Conservation (phyloP, 2,888 invertebrate genomes). For the Heliconius charithonia region DNA sequence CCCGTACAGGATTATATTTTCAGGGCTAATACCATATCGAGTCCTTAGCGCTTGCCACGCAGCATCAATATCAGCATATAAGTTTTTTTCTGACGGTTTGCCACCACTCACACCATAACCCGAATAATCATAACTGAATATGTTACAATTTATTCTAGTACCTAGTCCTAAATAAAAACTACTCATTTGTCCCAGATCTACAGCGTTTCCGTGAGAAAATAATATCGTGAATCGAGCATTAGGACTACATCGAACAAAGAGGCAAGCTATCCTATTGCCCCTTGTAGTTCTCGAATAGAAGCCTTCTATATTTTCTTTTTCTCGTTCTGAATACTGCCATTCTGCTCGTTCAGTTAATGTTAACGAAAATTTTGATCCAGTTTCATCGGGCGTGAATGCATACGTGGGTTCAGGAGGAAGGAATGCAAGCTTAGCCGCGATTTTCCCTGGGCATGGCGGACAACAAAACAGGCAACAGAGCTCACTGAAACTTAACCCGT, state of each 20-base stretch:
- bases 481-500: slow-evolving; percentile 92
- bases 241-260: slow-evolving; percentile 96
- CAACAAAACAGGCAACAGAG: slow-evolving; percentile 99
- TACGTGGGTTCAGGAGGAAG: slow-evolving; percentile 99
- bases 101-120: slow-evolving; percentile 98
- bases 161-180: slow-evolving; percentile 98
- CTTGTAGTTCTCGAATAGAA: slow-evolving; percentile 96
- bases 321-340: slow-evolving; percentile 98
- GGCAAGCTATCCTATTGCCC: slow-evolving; percentile 97
- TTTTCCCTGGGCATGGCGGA: slow-evolving; percentile 99
- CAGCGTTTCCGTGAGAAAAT: slow-evolving; percentile 99
- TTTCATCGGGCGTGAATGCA: slow-evolving; percentile 94
- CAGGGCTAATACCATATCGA: slow-evolving; percentile 93
- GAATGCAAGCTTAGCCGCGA: slow-evolving; percentile 99
- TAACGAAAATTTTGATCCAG: slow-evolving; percentile 91
- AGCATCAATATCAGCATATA: slow-evolving; percentile 99
- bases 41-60: slow-evolving; percentile 97
- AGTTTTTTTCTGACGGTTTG: slow-evolving; percentile 98
- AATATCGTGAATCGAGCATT: slow-evolving; percentile 97
- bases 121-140: slow-evolving; percentile 97
- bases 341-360: slow-evolving; percentile 95
- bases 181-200: slow-evolving; percentile 99
- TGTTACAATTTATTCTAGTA: slow-evolving; percentile 97
- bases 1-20: slow-evolving; percentile 98
- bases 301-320: slow-evolving; percentile 97